phyloP scores from a whole-genome alignment of 2,113 vertebrate genomes.

The Prunella fulvescens region DNA sequence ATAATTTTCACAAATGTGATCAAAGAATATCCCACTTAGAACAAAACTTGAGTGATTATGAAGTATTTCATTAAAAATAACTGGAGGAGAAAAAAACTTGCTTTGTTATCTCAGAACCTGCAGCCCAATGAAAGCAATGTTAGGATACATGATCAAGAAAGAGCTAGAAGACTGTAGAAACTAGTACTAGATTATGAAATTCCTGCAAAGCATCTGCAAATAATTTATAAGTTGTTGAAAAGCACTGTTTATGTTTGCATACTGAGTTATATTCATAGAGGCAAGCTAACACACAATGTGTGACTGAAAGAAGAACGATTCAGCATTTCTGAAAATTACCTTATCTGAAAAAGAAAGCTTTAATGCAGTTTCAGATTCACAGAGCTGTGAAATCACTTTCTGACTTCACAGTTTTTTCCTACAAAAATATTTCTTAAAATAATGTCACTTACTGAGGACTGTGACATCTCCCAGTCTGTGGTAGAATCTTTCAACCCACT shows the following conservation, averaged over 20 bases:
- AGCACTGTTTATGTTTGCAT: neutral
- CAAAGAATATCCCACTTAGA: neutral
- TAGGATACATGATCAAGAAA: neutral
- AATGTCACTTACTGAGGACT: slow-evolving; percentile 82
- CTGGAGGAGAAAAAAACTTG: neutral
- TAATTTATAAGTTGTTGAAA: neutral
- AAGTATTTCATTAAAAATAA: neutral
- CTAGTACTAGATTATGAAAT: neutral
- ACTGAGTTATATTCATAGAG: neutral
- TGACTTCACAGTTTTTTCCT: neutral
- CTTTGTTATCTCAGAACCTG: neutral
- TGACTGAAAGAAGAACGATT: neutral
- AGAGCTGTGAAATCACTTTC: neutral
- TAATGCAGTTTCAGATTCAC: neutral
- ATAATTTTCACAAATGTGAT: neutral
- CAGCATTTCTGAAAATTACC: neutral
- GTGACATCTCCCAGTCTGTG: slow-evolving; percentile 93
- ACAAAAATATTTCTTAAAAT: neutral
- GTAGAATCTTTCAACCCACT: slow-evolving; percentile 76
- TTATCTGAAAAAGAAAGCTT: neutral
- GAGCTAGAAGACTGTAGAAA: neutral
- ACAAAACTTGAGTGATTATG: neutral
- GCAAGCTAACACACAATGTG: neutral
- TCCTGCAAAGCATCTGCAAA: neutral
- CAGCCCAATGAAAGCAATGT: neutral